Base-by-base conservation (phyloP, 2,113 vertebrate species). In the Caracal caracal region DNA sequence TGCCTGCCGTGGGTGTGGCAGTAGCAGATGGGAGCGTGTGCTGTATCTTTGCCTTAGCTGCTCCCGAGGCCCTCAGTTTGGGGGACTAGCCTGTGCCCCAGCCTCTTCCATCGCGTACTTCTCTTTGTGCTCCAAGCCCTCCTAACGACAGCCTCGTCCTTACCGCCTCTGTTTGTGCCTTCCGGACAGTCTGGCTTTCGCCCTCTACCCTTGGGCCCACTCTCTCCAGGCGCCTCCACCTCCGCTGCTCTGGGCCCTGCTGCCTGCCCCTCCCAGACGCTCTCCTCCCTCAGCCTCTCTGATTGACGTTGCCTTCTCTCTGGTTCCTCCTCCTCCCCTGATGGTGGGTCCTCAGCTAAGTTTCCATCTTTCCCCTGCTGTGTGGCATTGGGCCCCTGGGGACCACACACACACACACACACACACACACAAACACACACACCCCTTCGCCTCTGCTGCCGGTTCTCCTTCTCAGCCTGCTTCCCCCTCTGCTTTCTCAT, bases 11-110 rank as follows among this genome's bases (percentile, higher is more conserved):
- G 33, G 49, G 9, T 66, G 33, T 6, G 2, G 35, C 51, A 11
- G 4, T 16, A 35, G 10, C 0, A 0, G 6, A 5, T 3, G 0
- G 28, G 37, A n/a, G 13, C 3, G 1, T 2, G 28, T 0, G 40
- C 87, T 49, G 0, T 33, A 4, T 78, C 56, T 49, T 70, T 63
- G 37, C 37, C 24, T 1, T 9, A 53, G 37, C 20, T 75, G 5
- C 24, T 49, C n/a, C 66, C 85, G 35, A 40, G 6, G 0, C 5
- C 35, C 56, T 88, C 3, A 0, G 5, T 53, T 33, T 43, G 22
- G 20, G 17, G 70, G 17, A 22, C 56, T 79, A 71, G 51, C 12
- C 51, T 51, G 71, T 22, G 12, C 49, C 17, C 9, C 24, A 24
- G 1, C 4, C 65, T 86, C 90, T 28, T n/a, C 53, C 12, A 2